A percentile compares a stretch with the other conserved stretches of the same genome.
phyloP scores from a whole-genome alignment of 2,888 invertebrate species.

The Phymatocera aterrima region DNA sequence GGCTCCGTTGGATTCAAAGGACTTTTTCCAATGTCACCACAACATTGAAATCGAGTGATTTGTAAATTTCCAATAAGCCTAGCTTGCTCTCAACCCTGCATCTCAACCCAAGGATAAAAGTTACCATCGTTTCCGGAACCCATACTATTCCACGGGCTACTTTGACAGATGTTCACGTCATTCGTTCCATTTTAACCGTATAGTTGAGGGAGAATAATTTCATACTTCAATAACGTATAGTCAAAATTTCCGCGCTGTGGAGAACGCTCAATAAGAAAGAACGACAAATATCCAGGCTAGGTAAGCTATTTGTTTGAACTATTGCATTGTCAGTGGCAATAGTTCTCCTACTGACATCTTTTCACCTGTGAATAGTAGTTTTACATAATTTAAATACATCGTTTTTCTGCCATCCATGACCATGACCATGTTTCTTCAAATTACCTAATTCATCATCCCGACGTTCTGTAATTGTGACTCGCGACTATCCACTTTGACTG shows the following conservation, averaged over 20 bases:
- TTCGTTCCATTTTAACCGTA: background rate
- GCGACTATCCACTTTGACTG: conserved; percentile 31
- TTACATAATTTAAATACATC: background rate
- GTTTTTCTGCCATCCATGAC: background rate
- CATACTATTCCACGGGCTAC: background rate
- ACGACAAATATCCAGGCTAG: too few relatives aligned
- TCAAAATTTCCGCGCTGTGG: too few relatives aligned
- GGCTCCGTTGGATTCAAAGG: background rate
- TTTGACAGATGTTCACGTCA: background rate
- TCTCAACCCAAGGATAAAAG: background rate
- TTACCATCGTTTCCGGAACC: too few relatives aligned
- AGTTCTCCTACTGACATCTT: too few relatives aligned
- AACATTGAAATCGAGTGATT: background rate
- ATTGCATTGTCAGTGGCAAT: too few relatives aligned
- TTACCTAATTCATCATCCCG: conserved; percentile 34
- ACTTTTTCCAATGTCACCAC: background rate
- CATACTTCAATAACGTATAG: too few relatives aligned
- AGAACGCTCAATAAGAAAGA: too few relatives aligned
- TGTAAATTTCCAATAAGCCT: background rate
- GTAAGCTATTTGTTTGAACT: too few relatives aligned
- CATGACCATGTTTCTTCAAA: background rate
- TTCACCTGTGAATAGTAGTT: too few relatives aligned
- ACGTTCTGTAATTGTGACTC: conserved; percentile 31
- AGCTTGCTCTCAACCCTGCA: background rate
- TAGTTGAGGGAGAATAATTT: background rate